phyloP scores from a whole-genome alignment of 2,888 invertebrate species.

The Dendrolimus houi region DNA sequence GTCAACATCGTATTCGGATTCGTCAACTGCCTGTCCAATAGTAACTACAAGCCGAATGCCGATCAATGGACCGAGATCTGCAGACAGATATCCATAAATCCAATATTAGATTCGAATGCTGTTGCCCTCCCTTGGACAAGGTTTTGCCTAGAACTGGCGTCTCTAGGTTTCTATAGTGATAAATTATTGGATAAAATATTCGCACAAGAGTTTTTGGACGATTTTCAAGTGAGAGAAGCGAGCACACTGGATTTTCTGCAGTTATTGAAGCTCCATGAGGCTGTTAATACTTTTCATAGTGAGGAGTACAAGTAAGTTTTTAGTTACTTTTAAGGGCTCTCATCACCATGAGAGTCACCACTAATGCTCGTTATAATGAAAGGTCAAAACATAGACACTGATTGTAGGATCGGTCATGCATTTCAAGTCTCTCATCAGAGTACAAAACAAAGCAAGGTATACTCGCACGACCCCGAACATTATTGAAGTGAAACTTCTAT shows the following conservation, averaged over 20 bases:
- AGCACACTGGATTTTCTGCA: constrained; percentile 61
- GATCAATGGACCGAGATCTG: constrained; percentile 66
- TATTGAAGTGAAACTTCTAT: too few species aligned
- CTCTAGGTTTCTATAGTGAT: constrained; percentile 76
- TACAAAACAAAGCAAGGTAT: too few species aligned
- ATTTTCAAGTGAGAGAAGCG: constrained; percentile 42
- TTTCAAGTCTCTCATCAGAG: too few species aligned
- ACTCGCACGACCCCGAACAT: too few species aligned
- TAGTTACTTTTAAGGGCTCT: too few species aligned
- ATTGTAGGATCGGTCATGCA: too few species aligned
- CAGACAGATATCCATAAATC: constrained; percentile 51
- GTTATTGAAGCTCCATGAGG: constrained; percentile 74
- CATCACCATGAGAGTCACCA: too few species aligned
- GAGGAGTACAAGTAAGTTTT: constrained; percentile 25
- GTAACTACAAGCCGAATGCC: constrained; percentile 76
- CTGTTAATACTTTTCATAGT: constrained; percentile 62
- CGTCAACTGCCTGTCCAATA: constrained; percentile 72
- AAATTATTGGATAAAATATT: constrained; percentile 71
- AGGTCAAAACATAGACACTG: too few species aligned
- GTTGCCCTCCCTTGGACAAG: constrained; percentile 68
- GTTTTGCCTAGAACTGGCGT: constrained; percentile 73
- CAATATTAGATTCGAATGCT: constrained; percentile 44
- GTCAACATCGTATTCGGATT: constrained; percentile 61
- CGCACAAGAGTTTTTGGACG: constrained; percentile 57
- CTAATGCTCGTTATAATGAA: too few species aligned